A percentile compares a stretch with the other conserved stretches of the same genome.
Evolutionary conservation across 2,888 invertebrate genomes (phyloP).

Genomic region (Andrena marginata): DNA sequence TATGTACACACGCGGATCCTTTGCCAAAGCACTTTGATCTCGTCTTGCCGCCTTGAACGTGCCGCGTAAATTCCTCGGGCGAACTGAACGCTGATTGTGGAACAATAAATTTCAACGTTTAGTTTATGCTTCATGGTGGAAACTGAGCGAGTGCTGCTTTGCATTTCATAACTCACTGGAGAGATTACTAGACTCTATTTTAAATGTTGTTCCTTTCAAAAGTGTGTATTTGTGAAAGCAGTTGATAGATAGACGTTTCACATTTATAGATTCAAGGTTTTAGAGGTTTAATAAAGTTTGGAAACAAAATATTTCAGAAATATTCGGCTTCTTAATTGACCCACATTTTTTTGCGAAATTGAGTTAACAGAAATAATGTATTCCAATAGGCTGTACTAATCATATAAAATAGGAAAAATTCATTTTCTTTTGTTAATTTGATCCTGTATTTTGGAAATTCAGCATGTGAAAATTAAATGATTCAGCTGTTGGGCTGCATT

Average conservation of each 20-base stretch:
- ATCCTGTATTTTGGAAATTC: no score
- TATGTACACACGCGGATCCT: slow-evolving; percentile 3
- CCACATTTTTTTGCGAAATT: no score
- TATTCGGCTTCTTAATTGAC: no score
- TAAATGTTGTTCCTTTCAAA: not conserved
- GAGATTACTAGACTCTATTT: not conserved
- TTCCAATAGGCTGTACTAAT: no score
- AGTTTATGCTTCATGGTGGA: not conserved
- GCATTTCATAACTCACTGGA: not conserved
- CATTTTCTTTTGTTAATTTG: no score
- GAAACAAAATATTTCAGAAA: no score
- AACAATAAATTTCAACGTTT: slow-evolving; percentile 6
- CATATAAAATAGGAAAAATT: no score
- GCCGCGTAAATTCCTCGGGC: not conserved
- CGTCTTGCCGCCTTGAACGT: not conserved
- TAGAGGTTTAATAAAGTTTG: no score
- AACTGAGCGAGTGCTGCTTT: not conserved
- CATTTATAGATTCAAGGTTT: no score
- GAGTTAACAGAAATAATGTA: no score
- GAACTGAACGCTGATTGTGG: not conserved
- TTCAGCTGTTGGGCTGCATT: no score
- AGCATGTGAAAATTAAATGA: no score
- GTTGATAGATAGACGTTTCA: not conserved
- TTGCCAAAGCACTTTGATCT: slow-evolving; percentile 6
- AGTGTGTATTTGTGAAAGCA: not conserved